Evolutionary conservation across 2,888 invertebrate species (phyloP).

Genomic region (Chrysina gloriosa): DNA sequence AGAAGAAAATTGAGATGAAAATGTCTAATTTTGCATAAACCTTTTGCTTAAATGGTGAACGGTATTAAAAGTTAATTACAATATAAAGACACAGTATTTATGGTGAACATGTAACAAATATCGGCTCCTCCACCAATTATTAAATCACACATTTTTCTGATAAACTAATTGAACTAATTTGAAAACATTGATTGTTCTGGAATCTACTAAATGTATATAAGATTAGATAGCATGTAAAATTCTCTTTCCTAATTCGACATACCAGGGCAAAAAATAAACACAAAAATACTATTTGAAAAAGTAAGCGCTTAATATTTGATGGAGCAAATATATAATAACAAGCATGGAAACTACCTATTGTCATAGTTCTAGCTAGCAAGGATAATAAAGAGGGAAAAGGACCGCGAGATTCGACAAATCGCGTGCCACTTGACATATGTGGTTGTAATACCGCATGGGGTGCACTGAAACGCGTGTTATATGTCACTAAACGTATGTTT

Average conservation of each 20-base stretch:
- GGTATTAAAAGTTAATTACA: background rate
- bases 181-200: too few relatives aligned
- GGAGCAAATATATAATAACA: slow-evolving; percentile 5
- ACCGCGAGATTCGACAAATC: slow-evolving; percentile 27
- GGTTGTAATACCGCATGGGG: slow-evolving; percentile 39
- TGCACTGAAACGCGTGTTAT: slow-evolving; percentile 36
- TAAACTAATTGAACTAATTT: background rate
- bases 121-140: background rate
- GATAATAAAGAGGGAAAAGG: slow-evolving; percentile 18
- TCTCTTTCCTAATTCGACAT: too few relatives aligned
- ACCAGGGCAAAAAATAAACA: too few relatives aligned
- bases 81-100: background rate
- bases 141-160: too few relatives aligned
- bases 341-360: background rate
- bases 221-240: too few relatives aligned
- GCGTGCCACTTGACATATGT: slow-evolving; percentile 40
- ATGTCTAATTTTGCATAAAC: too few relatives aligned
- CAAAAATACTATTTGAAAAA: too few relatives aligned
- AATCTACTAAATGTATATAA: too few relatives aligned
- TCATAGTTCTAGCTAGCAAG: background rate
- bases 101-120: background rate
- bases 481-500: slow-evolving; percentile 38
- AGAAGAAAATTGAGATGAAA: too few relatives aligned
- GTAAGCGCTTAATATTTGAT: too few relatives aligned
- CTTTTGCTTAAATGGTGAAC: too few relatives aligned